Conservation (phyloP, 2,797 vertebrate genomes). For the Sebastolobus altivelis region DNA sequence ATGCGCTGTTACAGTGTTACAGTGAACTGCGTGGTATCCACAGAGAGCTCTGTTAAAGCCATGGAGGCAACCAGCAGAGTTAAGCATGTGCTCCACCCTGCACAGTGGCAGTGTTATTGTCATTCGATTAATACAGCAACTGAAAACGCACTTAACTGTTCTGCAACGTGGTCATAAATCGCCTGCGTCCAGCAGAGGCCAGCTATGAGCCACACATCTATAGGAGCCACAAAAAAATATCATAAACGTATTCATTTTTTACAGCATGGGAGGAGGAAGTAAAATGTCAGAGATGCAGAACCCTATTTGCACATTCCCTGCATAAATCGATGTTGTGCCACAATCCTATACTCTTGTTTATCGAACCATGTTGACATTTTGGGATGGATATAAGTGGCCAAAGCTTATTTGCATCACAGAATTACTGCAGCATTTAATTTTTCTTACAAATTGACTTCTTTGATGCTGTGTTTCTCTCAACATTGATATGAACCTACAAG, state of each 20-base stretch:
- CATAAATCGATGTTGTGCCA: not conserved
- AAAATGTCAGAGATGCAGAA: constrained; percentile 15
- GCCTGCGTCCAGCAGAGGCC: not conserved
- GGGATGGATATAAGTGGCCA: not conserved
- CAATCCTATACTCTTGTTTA: not conserved
- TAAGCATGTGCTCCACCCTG: constrained; percentile 6
- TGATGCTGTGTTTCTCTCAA: not conserved
- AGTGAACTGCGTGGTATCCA: constrained; percentile 33
- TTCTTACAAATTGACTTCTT: not conserved
- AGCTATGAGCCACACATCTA: not conserved
- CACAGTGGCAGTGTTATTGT: not conserved
- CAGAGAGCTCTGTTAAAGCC: constrained; percentile 21
- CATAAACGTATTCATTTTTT: not conserved
- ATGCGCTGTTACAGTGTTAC: constrained; percentile 38
- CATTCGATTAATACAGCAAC: constrained; percentile 25
- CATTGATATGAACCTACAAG: not conserved
- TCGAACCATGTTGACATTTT: constrained; percentile 36
- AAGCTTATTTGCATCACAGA: constrained; percentile 19
- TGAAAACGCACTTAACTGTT: not conserved
- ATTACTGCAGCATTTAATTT: not conserved
- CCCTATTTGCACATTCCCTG: constrained; percentile 21
- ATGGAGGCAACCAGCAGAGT: constrained; percentile 20
- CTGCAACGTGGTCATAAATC: constrained; percentile 1
- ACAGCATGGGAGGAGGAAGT: not conserved
- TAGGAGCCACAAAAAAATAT: not conserved